phyloP scores from a whole-genome alignment of 2,797 vertebrate species.

The Girardinus metallicus region DNA sequence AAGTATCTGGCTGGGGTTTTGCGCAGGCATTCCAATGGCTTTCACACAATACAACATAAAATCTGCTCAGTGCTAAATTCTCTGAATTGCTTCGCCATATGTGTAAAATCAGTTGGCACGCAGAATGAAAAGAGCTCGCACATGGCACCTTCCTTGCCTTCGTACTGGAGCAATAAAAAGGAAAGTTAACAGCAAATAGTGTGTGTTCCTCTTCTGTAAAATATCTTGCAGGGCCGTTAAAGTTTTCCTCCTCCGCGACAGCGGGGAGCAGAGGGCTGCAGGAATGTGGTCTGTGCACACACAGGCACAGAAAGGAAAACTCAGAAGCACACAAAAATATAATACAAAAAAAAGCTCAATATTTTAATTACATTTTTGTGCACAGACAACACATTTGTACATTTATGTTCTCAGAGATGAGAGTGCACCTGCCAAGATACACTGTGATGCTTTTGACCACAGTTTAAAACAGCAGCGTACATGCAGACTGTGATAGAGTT shows the following conservation, averaged over 20 bases:
- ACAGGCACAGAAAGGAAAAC: conserved; percentile 22
- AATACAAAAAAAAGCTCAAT: not conserved
- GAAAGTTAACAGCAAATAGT: conserved; percentile 58
- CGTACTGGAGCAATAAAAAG: conserved; percentile 56
- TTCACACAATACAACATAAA: conserved; percentile 2
- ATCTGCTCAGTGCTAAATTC: conserved; percentile 15
- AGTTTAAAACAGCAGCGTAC: not conserved
- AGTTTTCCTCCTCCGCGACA: conserved; percentile 44
- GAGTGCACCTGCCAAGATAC: not conserved
- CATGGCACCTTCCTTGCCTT: conserved; percentile 52
- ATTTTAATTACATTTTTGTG: not conserved
- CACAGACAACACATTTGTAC: not conserved
- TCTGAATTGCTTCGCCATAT: conserved; percentile 37
- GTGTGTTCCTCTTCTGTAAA: conserved; percentile 63
- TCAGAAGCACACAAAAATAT: conserved; percentile 24
- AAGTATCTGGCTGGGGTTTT: conserved; percentile 23
- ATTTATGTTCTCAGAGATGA: not conserved
- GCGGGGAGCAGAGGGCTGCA: conserved; percentile 52
- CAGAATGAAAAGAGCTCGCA: conserved; percentile 45
- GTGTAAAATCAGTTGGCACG: conserved; percentile 33
- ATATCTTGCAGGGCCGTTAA: conserved; percentile 55
- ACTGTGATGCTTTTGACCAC: not conserved
- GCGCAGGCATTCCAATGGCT: conserved; percentile 15
- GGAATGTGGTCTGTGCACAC: conserved; percentile 57
- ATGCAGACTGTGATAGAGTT: not conserved